phyloP scores from a whole-genome alignment of 2,888 invertebrate genomes.

The Eupithecia pulchellata region DNA sequence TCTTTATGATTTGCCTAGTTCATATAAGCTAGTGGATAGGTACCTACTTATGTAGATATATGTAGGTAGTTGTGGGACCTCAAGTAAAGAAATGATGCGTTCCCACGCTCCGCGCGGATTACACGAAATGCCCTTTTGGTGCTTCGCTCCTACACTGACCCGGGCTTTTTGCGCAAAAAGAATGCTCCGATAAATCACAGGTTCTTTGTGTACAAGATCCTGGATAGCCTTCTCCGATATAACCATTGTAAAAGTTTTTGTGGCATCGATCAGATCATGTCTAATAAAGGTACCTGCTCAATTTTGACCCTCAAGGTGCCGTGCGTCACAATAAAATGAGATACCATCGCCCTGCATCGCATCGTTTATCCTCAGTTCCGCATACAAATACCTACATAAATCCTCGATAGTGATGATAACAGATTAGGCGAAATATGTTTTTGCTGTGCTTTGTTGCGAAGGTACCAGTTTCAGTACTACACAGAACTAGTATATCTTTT shows the following conservation, averaged over 20 bases:
- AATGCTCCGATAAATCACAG: slow-evolving; percentile 80
- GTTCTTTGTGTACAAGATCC: slow-evolving; percentile 74
- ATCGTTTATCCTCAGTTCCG: slow-evolving; percentile 64
- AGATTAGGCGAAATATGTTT: slow-evolving; percentile 29
- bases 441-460: slow-evolving; percentile 18
- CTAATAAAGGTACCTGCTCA: slow-evolving; percentile 80
- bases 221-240: slow-evolving; percentile 72
- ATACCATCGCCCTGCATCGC: slow-evolving; percentile 61
- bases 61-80: slow-evolving; percentile 33
- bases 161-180: slow-evolving; percentile 81
- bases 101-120: slow-evolving; percentile 81
- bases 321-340: slow-evolving; percentile 77
- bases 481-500: background rate
- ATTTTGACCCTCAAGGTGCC: slow-evolving; percentile 81
- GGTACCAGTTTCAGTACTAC: slow-evolving; percentile 13
- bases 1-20: background rate
- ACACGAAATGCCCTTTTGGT: slow-evolving; percentile 83
- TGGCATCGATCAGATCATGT: slow-evolving; percentile 69
- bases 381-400: slow-evolving; percentile 47
- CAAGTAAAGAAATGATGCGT: slow-evolving; percentile 43
- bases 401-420: slow-evolving; percentile 37
- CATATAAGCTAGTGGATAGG: background rate
- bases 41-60: background rate
- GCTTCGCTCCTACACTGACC: slow-evolving; percentile 81
- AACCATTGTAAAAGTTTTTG: slow-evolving; percentile 68